Percentiles rank a stretch among this genome's conserved stretches.
These are phyloP conservation scores for Aegypius monachus DNA, from an alignment of 2,113 vertebrate species.

Conservation along the genomic window DNA sequence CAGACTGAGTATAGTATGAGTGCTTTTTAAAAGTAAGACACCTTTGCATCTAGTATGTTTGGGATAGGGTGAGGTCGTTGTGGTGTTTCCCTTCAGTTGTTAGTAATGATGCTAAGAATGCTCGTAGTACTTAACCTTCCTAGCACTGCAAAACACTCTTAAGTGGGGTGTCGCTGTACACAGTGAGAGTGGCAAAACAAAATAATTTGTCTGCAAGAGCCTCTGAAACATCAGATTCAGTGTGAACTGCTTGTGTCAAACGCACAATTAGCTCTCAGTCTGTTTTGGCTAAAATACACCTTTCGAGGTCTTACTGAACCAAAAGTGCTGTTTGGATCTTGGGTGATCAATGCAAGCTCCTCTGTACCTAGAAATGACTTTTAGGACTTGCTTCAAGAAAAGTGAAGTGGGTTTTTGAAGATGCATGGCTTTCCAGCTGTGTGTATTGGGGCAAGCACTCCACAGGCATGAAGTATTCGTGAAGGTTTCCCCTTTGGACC, in stretches of 20 bases:
- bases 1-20: background rate
- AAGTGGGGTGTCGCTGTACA: background rate
- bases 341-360: background rate
- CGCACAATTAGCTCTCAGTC: background rate
- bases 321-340: background rate
- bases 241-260: background rate
- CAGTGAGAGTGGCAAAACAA: background rate
- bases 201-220: background rate
- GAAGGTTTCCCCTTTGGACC: background rate
- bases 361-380: background rate
- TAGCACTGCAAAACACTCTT: background rate
- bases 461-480: accelerated
- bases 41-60: background rate
- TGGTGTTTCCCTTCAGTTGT: background rate
- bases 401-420: background rate
- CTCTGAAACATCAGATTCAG: background rate
- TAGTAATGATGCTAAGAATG: background rate
- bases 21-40: background rate
- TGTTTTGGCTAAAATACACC: background rate
- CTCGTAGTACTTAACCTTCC: background rate
- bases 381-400: background rate
- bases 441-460: background rate
- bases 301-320: background rate
- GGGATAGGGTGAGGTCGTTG: background rate
- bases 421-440: background rate